Conservation (phyloP, 53 echinoderm and acorn worm species). For the Actinopyga echinites region DNA sequence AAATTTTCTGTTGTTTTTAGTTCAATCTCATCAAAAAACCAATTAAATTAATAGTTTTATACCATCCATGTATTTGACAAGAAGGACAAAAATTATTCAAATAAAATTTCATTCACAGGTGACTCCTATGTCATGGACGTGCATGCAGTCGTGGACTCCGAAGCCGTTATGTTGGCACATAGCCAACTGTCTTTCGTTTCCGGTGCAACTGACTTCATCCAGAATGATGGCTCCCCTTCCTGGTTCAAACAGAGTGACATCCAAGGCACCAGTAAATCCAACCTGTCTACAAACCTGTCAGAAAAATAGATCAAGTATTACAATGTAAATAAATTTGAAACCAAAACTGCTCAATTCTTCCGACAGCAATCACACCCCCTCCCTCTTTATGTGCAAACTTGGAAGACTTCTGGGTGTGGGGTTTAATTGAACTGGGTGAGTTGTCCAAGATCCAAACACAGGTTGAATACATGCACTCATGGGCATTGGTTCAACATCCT, state of each 20-base stretch:
- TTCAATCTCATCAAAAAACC: too few species aligned
- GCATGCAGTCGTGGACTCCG: neutral
- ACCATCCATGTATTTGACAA: neutral
- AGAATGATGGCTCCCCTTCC: neutral
- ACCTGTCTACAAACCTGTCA: slow-evolving; percentile 13
- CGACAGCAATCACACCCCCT: too few species aligned
- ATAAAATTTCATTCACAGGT: neutral
- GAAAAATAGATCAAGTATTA: neutral
- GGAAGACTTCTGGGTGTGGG: too few species aligned
- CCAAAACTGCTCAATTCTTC: too few species aligned
- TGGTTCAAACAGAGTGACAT: slow-evolving; percentile 8
- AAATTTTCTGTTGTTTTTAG: too few species aligned
- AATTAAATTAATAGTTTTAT: too few species aligned
- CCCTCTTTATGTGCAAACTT: too few species aligned
- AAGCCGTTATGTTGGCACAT: slow-evolving; percentile 5
- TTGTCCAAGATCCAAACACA: too few species aligned
- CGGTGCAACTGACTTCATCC: slow-evolving; percentile 4
- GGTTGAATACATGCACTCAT: too few species aligned
- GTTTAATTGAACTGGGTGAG: too few species aligned
- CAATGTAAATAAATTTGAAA: too few species aligned
- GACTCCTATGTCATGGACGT: neutral
- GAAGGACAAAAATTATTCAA: neutral
- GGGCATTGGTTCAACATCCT: too few species aligned
- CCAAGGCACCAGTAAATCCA: slow-evolving; percentile 5
- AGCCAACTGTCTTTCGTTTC: neutral